Base-by-base conservation (phyloP, 2,113 vertebrate genomes). In the Melanerpes aurifrons region DNA sequence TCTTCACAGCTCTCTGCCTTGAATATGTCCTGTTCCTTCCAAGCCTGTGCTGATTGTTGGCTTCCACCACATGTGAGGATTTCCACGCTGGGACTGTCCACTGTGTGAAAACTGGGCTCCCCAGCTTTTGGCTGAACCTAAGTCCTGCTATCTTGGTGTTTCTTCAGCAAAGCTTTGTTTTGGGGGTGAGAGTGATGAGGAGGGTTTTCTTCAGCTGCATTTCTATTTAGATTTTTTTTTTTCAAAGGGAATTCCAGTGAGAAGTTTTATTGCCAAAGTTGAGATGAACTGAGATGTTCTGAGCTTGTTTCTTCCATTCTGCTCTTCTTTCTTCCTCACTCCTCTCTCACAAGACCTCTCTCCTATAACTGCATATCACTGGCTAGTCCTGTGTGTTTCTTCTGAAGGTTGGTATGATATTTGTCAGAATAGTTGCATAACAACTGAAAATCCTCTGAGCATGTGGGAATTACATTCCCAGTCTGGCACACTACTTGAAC, bases 371-470 rank as follows among this genome's bases (percentile, higher is more conserved):
- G 7, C 43, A 0, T 74, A 14, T 68, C 19, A 74, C 35, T 57
- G 32, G 25, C 31, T 16, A 11, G n/a, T 88, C 47, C 47, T 16
- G 14, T 45, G n/a, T 59, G 35, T 82, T 92, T 85, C 47, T 43
- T 59, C 28, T 74, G 61, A 48, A 77, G 32, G 7, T 2, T 73
- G 35, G 16, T 71, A 17, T 26, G 71, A 48, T 43, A 29, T 74
- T 93, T 94, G 77, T 57, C 57, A 35, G 48, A 77, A 48, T 86
- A 43, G 12, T 95, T 93, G 79, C 25, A 0, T 74, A 93, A 87
- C 15, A 83, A 25, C 40, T 26, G 3, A 93, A 91, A 93, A 71
- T 86, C 69, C 45, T 56, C 57, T 35, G 45, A 87, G 56, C 32
- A 10, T 31, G 1, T 35, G 75, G 26, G 37, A 63, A 87, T 96